A percentile compares a stretch with the other conserved stretches of the same genome.
phyloP scores from a whole-genome alignment of 2,888 invertebrate species.

The Tetramorium bicarinatum region DNA sequence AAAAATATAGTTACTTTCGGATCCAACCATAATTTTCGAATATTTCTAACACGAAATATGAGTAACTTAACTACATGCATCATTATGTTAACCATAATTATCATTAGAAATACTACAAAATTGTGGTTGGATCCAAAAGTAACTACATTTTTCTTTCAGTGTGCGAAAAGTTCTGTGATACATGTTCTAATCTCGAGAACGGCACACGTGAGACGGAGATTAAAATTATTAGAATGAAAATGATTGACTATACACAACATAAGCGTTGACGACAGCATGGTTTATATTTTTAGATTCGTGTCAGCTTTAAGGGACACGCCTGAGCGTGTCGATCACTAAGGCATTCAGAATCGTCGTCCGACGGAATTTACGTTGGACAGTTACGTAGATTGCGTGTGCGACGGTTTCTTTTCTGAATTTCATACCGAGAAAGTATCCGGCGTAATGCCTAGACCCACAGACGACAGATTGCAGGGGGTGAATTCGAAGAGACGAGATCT shows the following conservation, averaged over 20 bases:
- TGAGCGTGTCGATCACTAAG: background rate
- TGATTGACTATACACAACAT: background rate
- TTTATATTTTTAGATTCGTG: slow-evolving; percentile 27
- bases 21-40: too few species aligned
- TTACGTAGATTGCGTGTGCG: slow-evolving; percentile 23
- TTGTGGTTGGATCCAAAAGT: too few species aligned
- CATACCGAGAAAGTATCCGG: slow-evolving; percentile 31
- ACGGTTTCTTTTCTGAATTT: background rate
- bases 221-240: background rate
- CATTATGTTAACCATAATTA: too few species aligned
- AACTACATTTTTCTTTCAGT: too few species aligned
- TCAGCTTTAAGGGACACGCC: slow-evolving; percentile 9
- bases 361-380: background rate
- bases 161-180: background rate
- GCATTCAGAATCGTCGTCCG: background rate
- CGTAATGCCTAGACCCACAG: background rate
- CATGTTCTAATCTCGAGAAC: background rate
- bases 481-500: background rate
- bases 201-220: background rate
- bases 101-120: too few species aligned
- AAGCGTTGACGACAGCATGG: background rate
- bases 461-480: background rate
- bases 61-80: too few species aligned
- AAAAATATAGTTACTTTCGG: too few species aligned
- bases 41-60: too few species aligned